A percentile compares a stretch with the other conserved stretches of the same genome.
phyloP scores from a whole-genome alignment of 2,113 vertebrate genomes.

The Monarcha castaneiventris region DNA sequence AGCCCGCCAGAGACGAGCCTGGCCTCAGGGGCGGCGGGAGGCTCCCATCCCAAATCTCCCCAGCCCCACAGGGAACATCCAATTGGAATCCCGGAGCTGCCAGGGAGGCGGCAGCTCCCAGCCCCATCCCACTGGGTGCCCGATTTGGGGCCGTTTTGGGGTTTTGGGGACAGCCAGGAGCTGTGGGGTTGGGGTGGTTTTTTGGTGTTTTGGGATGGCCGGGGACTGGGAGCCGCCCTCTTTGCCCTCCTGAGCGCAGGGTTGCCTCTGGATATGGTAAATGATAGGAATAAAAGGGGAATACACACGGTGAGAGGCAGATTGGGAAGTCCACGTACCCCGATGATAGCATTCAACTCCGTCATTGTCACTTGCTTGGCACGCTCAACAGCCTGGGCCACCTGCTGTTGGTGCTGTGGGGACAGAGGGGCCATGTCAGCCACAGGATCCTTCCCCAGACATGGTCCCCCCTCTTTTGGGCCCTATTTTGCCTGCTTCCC shows the following conservation, averaged over 20 bases:
- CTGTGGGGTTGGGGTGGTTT: neutral
- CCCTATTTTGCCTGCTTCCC: rapidly evolving
- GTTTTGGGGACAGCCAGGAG: neutral
- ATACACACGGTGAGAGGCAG: conserved; percentile 99
- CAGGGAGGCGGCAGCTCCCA: rapidly evolving
- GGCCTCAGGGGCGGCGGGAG: conserved; percentile 53
- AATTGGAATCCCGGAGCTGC: neutral
- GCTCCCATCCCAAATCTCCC: neutral
- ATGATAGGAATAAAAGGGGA: conserved; percentile 90
- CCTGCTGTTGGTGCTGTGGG: conserved; percentile 95
- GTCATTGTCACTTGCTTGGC: conserved; percentile 99
- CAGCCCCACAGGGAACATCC: rapidly evolving
- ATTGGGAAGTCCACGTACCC: conserved; percentile 99
- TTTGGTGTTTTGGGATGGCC: neutral
- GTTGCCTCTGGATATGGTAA: conserved; percentile 75
- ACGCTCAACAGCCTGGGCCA: conserved; percentile 95
- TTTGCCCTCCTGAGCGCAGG: conserved; percentile 62
- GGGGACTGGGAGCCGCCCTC: neutral
- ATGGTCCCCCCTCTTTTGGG: rapidly evolving
- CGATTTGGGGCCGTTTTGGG: rapidly evolving
- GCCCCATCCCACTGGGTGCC: rapidly evolving
- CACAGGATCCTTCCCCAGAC: rapidly evolving
- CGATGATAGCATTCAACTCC: conserved; percentile 99
- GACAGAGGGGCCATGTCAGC: neutral
- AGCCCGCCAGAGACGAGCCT: conserved; percentile 67